Evolutionary conservation across 2,113 vertebrate species (phyloP).

Genomic region (Athene noctua): DNA sequence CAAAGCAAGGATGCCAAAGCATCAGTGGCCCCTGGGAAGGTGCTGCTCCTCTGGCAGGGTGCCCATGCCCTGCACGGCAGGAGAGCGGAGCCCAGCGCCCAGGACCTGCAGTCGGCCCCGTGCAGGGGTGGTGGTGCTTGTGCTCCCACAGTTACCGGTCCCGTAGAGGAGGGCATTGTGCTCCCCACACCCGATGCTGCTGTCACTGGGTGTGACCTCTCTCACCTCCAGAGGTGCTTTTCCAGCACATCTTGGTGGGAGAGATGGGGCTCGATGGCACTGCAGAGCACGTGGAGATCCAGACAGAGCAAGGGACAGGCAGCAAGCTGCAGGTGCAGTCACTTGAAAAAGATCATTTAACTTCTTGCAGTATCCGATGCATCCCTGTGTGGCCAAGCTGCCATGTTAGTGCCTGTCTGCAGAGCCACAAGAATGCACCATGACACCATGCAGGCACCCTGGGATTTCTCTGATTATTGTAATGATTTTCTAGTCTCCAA

Average conservation of each 20-base stretch:
- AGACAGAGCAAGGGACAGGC: background rate
- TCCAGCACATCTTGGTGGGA: background rate
- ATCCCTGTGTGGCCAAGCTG: background rate
- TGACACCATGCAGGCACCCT: fast-evolving
- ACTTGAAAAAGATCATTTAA: background rate
- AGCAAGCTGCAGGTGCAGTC: background rate
- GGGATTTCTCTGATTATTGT: background rate
- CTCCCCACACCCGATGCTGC: fast-evolving
- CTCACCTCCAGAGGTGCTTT: background rate
- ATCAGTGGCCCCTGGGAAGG: background rate
- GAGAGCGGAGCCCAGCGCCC: background rate
- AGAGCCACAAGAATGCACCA: background rate
- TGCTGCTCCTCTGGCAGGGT: background rate
- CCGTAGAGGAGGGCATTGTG: background rate
- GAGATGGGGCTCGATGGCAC: fast-evolving
- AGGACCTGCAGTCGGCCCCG: fast-evolving
- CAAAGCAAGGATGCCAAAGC: background rate
- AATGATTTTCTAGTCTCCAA: background rate
- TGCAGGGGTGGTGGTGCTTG: background rate
- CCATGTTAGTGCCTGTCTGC: fast-evolving
- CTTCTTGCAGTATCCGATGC: background rate
- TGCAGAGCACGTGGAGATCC: background rate
- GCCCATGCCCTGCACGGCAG: fast-evolving
- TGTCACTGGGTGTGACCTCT: background rate
- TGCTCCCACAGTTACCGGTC: background rate